These are phyloP conservation scores for Hydropsyche betteni DNA, from an alignment of 2,888 invertebrate genomes.

Conservation along the genomic window DNA sequence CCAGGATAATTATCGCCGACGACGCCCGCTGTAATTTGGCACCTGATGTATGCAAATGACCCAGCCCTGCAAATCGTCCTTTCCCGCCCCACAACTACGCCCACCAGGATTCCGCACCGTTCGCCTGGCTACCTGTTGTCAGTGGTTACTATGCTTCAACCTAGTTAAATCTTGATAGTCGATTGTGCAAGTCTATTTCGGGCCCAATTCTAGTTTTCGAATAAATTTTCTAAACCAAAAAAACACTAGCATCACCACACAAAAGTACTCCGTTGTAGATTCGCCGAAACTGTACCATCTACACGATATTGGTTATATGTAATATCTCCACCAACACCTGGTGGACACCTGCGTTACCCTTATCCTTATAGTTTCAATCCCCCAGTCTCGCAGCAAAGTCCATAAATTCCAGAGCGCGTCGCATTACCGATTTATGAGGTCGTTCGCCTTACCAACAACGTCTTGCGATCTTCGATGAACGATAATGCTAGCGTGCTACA, in stretches of 20 bases:
- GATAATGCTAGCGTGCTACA: too few relatives aligned
- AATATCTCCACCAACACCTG: conserved; percentile 10
- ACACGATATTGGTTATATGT: background rate
- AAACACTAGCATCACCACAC: too few relatives aligned
- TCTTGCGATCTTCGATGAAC: conserved; percentile 2
- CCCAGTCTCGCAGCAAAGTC: background rate
- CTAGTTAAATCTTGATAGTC: too few relatives aligned
- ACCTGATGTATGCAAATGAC: conserved; percentile 51
- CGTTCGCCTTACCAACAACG: background rate
- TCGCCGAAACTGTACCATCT: too few relatives aligned
- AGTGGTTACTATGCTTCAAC: background rate
- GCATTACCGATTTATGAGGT: conserved; percentile 32
- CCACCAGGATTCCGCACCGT: background rate
- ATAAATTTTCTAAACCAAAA: too few relatives aligned
- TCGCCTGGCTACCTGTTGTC: conserved; percentile 37
- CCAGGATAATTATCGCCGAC: conserved; percentile 35
- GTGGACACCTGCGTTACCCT: conserved; percentile 25
- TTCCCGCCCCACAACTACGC: background rate
- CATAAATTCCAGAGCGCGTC: conserved; percentile 24
- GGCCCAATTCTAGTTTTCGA: background rate
- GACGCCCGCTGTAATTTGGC: conserved; percentile 46
- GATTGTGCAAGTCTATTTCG: background rate
- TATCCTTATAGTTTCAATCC: background rate
- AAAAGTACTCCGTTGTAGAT: background rate
- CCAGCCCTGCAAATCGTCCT: conserved; percentile 43